Base-by-base conservation (phyloP, 2,888 invertebrate genomes). In the Geophilus truncorum region DNA sequence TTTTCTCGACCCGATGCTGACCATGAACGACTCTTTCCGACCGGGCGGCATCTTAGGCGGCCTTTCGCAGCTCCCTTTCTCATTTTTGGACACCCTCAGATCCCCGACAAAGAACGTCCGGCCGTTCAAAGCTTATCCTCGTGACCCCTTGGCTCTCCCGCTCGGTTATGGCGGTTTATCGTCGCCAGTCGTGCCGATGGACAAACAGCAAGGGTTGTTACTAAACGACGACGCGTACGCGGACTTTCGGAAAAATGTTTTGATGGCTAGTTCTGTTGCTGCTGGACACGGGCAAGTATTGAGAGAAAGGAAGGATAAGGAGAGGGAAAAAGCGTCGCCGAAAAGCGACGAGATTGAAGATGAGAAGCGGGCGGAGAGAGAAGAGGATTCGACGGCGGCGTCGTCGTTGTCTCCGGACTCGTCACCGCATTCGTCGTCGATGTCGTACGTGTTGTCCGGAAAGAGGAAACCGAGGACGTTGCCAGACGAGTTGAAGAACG, bases 111-210 rank as follows among this genome's bases (percentile, higher is more conserved):
- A 84, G 79, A 80, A 81, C 18, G 84, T 84, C 78, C 85, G 87
- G 80, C 87, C 87, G 15, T 87, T 87, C 83, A 87, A 87, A 82
- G 92, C 92, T 0, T 93, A 92, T 85, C 92, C 93, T 0, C 91
- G 92, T 83, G 91, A 92, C 85, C 91, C 92, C 0, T 85, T 92
- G 30, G 88, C 90, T 70, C 85, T 93, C 81, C 85, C 86, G 0
- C 85, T 92, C 83, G 86, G 90, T n/a, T 84, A 86, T 51, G 6
- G 12, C 18, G 12, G 12, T 36, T 6, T 36, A 12, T 5, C 51
- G 51, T 51, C 51, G 18, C 51, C 12, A 3, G n/a, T 15, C 15
- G 51, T 51, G 6, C 51, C 51, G 5, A 34, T 34, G 6, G 34
- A 34, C 9, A 34, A 7, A 5, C 4, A 4, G 18, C 51, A 51